Percentiles rank a stretch among this genome's conserved stretches.
Evolutionary conservation across 2,113 vertebrate genomes (phyloP).

Genomic region (Heptranchias perlo): DNA sequence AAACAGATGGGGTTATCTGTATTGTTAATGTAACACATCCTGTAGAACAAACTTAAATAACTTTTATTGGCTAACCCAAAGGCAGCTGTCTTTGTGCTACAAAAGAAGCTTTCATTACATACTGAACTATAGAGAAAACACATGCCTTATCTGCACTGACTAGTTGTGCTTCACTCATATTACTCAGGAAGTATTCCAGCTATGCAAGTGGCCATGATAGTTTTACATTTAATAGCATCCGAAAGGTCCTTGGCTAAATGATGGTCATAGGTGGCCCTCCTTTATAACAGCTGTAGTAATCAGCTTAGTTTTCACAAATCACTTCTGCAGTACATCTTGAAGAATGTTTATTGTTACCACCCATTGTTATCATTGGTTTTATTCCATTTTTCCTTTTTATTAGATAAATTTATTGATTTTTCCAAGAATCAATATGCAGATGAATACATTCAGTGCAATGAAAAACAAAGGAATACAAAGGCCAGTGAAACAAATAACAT

Average conservation of each 20-base stretch:
- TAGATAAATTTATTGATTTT: not conserved
- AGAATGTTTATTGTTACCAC: not conserved
- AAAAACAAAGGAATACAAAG: not conserved
- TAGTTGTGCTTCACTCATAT: slow-evolving; percentile 21
- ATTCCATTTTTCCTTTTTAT: no score
- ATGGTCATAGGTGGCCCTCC: not conserved
- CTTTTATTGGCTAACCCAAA: not conserved
- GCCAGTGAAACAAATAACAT: not conserved
- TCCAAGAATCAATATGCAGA: not conserved
- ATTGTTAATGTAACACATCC: not conserved
- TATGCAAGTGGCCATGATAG: slow-evolving; percentile 10
- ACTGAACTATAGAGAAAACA: slow-evolving; percentile 1
- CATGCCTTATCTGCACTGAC: slow-evolving; percentile 34
- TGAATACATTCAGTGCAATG: not conserved
- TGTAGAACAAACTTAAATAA: not conserved
- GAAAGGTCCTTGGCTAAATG: not conserved
- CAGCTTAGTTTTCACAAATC: slow-evolving; percentile 13
- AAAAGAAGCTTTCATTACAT: slow-evolving; percentile 24
- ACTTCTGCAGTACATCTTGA: not conserved
- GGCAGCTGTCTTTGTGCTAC: slow-evolving; percentile 20
- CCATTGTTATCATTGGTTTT: not conserved
- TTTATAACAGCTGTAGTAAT: slow-evolving; percentile 9
- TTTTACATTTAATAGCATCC: not conserved
- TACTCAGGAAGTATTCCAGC: slow-evolving; percentile 25
- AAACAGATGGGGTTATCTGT: not conserved